Conservation (phyloP, 2,888 invertebrate genomes). For the Lamellibrachia columna region DNA sequence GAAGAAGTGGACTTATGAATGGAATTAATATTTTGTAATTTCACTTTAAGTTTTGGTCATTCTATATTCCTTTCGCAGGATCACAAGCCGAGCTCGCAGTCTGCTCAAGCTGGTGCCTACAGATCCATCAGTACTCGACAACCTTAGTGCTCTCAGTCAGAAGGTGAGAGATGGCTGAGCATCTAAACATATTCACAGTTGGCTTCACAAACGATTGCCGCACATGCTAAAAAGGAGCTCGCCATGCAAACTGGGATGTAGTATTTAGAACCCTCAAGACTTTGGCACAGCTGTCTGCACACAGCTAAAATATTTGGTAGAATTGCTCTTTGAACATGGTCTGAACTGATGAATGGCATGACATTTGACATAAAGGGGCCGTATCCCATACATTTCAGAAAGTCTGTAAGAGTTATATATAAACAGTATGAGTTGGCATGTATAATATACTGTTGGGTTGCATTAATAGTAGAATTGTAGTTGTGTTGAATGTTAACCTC, state of each 20-base stretch:
- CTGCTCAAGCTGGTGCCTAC: conserved; percentile 68
- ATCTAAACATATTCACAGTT: neutral
- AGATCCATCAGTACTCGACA: conserved; percentile 66
- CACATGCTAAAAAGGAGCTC: too few relatives aligned
- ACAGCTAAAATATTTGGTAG: too few relatives aligned
- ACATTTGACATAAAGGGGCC: too few relatives aligned
- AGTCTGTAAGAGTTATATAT: too few relatives aligned
- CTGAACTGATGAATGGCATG: too few relatives aligned
- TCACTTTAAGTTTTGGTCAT: neutral
- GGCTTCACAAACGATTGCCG: too few relatives aligned
- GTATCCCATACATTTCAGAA: too few relatives aligned
- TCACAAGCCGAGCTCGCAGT: conserved; percentile 64
- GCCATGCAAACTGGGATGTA: too few relatives aligned
- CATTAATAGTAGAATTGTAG: neutral
- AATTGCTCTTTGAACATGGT: too few relatives aligned
- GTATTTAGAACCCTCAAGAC: too few relatives aligned
- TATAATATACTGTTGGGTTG: neutral
- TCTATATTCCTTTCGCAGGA: conserved; percentile 45
- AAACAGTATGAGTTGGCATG: too few relatives aligned
- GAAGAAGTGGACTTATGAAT: neutral
- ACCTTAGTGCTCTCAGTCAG: conserved; percentile 63
- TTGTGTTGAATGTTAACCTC: neutral
- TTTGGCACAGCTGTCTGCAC: too few relatives aligned
- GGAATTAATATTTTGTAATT: neutral
- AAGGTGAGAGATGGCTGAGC: conserved; percentile 49